These are phyloP conservation scores for Trachelus stipa DNA, from an alignment of 2,888 invertebrate species.

Conservation along the genomic window DNA sequence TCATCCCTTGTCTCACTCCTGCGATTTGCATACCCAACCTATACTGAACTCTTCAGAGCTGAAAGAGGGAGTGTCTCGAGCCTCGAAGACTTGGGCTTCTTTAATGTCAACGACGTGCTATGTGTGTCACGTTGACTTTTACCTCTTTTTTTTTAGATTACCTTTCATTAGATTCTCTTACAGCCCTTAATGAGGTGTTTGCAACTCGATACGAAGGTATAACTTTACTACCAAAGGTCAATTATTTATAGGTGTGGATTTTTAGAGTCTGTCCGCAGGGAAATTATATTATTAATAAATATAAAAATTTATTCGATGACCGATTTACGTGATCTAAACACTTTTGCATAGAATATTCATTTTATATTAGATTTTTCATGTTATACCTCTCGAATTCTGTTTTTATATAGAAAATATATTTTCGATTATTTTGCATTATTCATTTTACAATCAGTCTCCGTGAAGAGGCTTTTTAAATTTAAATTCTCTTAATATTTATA, in stretches of 20 bases:
- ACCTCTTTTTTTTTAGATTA: not conserved
- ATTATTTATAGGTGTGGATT: not conserved
- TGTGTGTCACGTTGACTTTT: not conserved
- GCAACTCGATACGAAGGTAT: not conserved
- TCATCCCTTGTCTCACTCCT: not conserved
- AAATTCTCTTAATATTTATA: not conserved
- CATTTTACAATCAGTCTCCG: not conserved
- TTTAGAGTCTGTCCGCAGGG: not conserved
- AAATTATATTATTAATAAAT: not conserved
- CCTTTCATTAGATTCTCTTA: not conserved
- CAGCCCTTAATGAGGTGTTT: not conserved
- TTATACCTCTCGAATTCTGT: no score
- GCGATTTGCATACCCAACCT: not conserved
- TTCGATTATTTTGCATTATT: not conserved
- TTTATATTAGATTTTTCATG: not conserved
- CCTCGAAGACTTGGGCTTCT: not conserved
- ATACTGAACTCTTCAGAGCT: not conserved
- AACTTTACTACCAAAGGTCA: not conserved
- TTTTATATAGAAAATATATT: not conserved
- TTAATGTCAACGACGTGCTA: not conserved
- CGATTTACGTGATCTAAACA: not conserved
- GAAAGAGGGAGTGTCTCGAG: not conserved
- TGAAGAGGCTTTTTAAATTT: not conserved
- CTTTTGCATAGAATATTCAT: not conserved
- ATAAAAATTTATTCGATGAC: not conserved